Evolutionary conservation across 2,888 invertebrate genomes (phyloP).

Genomic region (Plagiodera versicolora): DNA sequence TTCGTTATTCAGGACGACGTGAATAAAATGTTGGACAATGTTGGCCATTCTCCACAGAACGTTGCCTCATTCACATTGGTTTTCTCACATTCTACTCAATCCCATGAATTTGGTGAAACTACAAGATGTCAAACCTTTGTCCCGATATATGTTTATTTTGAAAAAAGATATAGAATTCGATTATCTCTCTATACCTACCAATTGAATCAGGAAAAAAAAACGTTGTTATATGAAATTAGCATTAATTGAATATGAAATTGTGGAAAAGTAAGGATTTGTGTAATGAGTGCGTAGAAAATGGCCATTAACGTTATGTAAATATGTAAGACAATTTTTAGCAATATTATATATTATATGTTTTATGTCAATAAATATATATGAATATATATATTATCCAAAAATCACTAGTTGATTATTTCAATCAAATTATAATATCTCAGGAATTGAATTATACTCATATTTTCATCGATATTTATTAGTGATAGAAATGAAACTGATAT

Average conservation of each 20-base stretch:
- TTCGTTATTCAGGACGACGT: slow-evolving; percentile 6
- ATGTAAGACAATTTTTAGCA: slow-evolving; percentile 40
- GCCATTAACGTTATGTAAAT: slow-evolving; percentile 38
- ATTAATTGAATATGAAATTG: not conserved
- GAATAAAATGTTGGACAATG: not conserved
- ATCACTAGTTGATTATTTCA: not conserved
- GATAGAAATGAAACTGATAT: too few species aligned
- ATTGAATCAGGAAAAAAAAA: too few species aligned
- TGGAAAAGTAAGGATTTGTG: not conserved
- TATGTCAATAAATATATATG: too few species aligned
- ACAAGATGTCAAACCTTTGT: too few species aligned
- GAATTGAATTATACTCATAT: too few species aligned
- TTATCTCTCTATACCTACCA: too few species aligned
- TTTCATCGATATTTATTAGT: too few species aligned
- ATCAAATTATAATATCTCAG: too few species aligned
- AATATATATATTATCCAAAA: slow-evolving; percentile 32
- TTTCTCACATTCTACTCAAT: not conserved
- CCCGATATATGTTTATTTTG: too few species aligned
- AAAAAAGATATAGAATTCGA: too few species aligned
- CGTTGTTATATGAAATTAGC: too few species aligned
- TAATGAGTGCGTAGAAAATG: slow-evolving; percentile 14
- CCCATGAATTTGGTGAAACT: not conserved
- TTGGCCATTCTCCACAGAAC: too few species aligned
- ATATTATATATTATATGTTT: slow-evolving; percentile 37
- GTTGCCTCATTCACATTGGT: not conserved